Evolutionary conservation across 2,888 invertebrate genomes (phyloP).

Genomic region (Leptinotarsa haldemani): DNA sequence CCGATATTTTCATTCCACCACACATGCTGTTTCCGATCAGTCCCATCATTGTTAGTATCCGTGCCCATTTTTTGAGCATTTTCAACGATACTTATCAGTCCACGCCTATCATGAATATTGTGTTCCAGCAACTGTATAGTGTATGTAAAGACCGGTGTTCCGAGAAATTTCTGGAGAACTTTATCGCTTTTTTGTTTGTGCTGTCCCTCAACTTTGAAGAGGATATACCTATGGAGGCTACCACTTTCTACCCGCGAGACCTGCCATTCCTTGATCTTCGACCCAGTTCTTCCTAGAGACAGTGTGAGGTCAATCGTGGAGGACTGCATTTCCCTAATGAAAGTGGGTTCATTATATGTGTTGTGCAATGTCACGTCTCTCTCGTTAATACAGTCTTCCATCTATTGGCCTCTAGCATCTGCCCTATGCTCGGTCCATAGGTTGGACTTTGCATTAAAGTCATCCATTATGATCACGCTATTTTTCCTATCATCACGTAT

Average conservation of each 20-base stretch:
- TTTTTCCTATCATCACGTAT: background rate
- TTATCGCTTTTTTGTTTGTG: background rate
- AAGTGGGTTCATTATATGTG: conserved; percentile 1
- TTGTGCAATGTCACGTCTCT: conserved; percentile 14
- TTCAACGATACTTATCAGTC: background rate
- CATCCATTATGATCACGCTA: conserved; percentile 11
- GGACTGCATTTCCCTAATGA: background rate
- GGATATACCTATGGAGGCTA: too few relatives aligned
- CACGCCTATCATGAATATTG: background rate
- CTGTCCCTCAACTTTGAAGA: too few relatives aligned
- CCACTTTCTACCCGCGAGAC: background rate
- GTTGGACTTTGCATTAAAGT: conserved; percentile 20
- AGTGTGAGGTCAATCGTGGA: conserved; percentile 16
- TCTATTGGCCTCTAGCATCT: conserved; percentile 15
- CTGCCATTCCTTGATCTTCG: conserved; percentile 10
- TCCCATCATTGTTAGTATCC: background rate
- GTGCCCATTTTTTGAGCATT: conserved; percentile 1
- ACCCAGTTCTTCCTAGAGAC: background rate
- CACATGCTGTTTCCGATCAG: background rate
- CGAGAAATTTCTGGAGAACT: background rate
- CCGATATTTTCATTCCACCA: background rate
- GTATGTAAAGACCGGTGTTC: too few relatives aligned
- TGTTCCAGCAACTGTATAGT: conserved; percentile 1
- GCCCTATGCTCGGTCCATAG: conserved; percentile 13
- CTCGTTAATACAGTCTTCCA: conserved; percentile 10